Conservation (phyloP, 1,140 invertebrate species). For the Sycobia sp. region DNA sequence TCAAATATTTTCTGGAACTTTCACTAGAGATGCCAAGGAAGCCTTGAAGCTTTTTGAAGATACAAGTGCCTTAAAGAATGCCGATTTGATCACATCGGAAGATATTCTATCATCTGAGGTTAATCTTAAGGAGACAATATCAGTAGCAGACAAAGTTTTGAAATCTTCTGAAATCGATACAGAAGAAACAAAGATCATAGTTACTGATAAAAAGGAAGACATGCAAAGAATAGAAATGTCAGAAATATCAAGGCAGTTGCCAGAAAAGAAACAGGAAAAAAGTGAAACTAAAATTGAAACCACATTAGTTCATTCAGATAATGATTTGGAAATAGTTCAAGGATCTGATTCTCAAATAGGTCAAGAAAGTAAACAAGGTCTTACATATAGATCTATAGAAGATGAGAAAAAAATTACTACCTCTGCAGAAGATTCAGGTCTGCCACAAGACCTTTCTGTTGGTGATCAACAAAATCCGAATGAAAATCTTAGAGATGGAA, state of each 20-base stretch:
- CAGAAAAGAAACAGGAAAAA: conserved; percentile 47
- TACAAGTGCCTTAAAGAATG: conserved; percentile 30
- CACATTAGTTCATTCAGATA: conserved; percentile 26
- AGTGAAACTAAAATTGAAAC: conserved; percentile 41
- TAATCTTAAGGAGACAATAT: conserved; percentile 46
- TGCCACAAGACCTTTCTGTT: conserved; percentile 42
- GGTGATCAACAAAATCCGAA: conserved; percentile 48
- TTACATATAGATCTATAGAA: conserved; percentile 40
- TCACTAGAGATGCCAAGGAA: conserved; percentile 40
- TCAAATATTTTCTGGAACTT: conserved; percentile 43
- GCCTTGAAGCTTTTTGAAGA: conserved; percentile 45
- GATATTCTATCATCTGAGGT: conserved; percentile 46
- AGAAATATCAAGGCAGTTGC: conserved; percentile 46
- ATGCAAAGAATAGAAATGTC: conserved; percentile 46
- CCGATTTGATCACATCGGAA: conserved; percentile 32
- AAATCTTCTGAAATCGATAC: conserved; percentile 48
- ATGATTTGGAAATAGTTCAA: conserved; percentile 4
- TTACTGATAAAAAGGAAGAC: conserved; percentile 50
- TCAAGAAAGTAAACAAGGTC: not conserved
- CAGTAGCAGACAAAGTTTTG: conserved; percentile 48
- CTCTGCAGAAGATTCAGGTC: conserved; percentile 39
- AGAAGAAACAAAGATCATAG: conserved; percentile 46
- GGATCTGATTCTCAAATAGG: conserved; percentile 5
- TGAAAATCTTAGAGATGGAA: conserved; percentile 39
- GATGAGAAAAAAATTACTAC: conserved; percentile 45